phyloP scores from a whole-genome alignment of 92 coral and sea anemone genomes.

The Phymanthus crucifer region DNA sequence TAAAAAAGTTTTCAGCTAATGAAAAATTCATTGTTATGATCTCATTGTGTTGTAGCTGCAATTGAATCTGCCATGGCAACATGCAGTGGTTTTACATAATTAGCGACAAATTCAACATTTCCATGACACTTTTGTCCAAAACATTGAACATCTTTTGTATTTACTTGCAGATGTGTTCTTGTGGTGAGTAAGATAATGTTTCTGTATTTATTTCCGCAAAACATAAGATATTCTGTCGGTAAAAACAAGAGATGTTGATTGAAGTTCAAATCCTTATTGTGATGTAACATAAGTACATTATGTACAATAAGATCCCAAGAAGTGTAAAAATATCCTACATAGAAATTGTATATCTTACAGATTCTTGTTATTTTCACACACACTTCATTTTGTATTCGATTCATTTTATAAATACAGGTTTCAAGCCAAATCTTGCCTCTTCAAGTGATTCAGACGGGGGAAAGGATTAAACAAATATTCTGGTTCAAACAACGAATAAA shows the following conservation, averaged over 20 bases:
- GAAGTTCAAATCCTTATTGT: neutral
- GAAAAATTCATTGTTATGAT: neutral
- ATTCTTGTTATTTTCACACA: conserved; percentile 5
- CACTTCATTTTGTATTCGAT: neutral
- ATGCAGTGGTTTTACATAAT: neutral
- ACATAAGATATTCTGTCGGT: neutral
- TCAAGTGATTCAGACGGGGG: neutral
- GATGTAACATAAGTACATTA: neutral
- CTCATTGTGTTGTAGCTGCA: neutral
- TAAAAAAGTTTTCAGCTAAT: neutral
- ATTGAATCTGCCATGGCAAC: neutral
- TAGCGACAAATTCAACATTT: neutral
- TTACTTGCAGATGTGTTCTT: neutral
- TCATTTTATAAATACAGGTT: neutral
- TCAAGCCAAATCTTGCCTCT: neutral
- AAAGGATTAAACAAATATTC: neutral
- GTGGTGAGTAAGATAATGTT: neutral
- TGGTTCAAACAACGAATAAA: neutral
- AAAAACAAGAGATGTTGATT: neutral
- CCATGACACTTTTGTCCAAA: neutral
- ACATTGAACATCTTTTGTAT: neutral
- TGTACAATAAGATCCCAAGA: neutral
- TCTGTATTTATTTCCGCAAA: neutral
- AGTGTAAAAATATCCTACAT: neutral
- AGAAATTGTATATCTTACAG: neutral